Conservation (phyloP, 92 coral and sea anemone genomes). For the Porites divaricata region DNA sequence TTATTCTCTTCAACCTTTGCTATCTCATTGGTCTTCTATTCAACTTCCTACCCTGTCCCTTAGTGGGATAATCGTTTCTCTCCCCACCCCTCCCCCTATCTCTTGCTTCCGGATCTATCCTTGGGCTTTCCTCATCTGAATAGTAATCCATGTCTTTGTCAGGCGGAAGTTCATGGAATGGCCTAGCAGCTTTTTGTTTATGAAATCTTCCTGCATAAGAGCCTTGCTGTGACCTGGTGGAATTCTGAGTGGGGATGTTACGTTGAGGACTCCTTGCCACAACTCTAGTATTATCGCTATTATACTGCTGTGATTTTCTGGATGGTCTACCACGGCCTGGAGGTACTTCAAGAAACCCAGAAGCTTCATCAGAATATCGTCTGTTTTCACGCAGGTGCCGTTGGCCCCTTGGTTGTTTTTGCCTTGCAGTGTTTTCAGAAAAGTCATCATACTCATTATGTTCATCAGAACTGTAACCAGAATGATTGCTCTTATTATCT, state of each 20-base stretch:
- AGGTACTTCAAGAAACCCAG: conserved; percentile 1
- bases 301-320: conserved; percentile 15
- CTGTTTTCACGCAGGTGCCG: conserved; percentile 1
- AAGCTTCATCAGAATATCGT: conserved; percentile 7
- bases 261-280: conserved; percentile 21
- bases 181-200: conserved; percentile 14
- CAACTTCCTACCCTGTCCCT: conserved; percentile 17
- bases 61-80: conserved; percentile 9
- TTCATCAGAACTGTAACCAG: conserved; percentile 30
- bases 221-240: conserved; percentile 35
- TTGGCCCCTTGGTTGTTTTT: conserved; percentile 4
- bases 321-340: neutral
- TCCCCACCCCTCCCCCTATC: conserved; percentile 15
- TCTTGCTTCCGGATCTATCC: neutral
- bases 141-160: conserved; percentile 12
- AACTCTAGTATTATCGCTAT: conserved; percentile 2
- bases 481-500: conserved; percentile 31
- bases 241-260: neutral
- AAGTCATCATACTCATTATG: conserved; percentile 9
- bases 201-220: conserved; percentile 36
- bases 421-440: neutral
- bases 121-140: conserved; percentile 28
- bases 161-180: conserved; percentile 1
- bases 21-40: conserved; percentile 27
- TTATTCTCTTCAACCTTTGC: neutral